Evolutionary conservation across 2,113 vertebrate species (phyloP).

Genomic region (Sphaerodactylus townsendi): DNA sequence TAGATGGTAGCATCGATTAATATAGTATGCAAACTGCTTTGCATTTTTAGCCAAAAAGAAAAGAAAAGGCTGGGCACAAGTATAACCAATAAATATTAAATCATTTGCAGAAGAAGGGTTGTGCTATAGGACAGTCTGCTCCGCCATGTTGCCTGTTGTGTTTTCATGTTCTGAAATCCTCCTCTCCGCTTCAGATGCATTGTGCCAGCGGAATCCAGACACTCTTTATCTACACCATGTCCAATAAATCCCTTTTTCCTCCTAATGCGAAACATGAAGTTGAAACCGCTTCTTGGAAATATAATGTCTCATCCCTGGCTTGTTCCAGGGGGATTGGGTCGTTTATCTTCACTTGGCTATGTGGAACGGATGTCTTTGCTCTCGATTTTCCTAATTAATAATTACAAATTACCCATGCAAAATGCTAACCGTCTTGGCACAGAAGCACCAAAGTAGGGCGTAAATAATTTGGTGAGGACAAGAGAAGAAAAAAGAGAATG

Average conservation of each 20-base stretch:
- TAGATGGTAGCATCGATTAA: neutral
- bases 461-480: conserved; percentile 1
- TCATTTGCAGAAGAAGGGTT: neutral
- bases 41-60: neutral
- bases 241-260: conserved; percentile 7
- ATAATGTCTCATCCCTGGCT: neutral
- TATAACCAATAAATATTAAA: conserved; percentile 16
- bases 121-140: conserved; percentile 4
- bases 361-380: neutral
- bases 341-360: conserved; percentile 2
- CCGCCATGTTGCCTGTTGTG: neutral
- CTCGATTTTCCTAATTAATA: conserved; percentile 23
- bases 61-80: neutral
- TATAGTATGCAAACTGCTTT: neutral
- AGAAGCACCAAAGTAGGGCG: neutral
- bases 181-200: neutral
- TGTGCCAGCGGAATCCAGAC: neutral
- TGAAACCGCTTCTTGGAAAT: conserved; percentile 6
- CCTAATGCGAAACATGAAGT: neutral
- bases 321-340: neutral
- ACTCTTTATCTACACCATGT: neutral
- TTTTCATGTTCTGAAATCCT: neutral
- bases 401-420: conserved; percentile 1
- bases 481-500: neutral
- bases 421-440: neutral